Base-by-base conservation (phyloP, 1,140 invertebrate genomes). In the Drosophila ficusphila region DNA sequence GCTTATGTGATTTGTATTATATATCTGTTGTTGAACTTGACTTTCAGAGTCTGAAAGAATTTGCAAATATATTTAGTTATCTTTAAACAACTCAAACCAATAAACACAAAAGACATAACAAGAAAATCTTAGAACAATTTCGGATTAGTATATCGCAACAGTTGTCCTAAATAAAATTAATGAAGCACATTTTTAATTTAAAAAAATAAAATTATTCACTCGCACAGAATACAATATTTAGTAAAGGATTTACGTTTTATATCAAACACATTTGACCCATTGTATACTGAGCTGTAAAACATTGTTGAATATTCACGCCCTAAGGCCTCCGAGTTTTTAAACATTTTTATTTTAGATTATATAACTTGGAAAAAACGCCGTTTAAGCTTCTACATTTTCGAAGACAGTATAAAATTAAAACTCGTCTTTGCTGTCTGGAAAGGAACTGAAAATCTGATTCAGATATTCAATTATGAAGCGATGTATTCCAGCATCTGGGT, bases 21-120 rank as follows among this genome's bases (percentile, higher is more conserved):
- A 79, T 47, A 72, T 53, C 39, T 76, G 75, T 8, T 69, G 62
- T 33, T 72, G 16, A 29, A 65, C 23, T 49, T 75, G 61, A 29
- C 51, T 76, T 9, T 81, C 74, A 2, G 81, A 27, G 53, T 76
- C 81, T 86, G 49, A 57, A 74, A 78, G 5, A 31, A 41, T 25
- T 34, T 3, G 0, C 4, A 41, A 21, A 41, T n/a, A n/a, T n/a
- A n/a, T n/a, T n/a, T n/a, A n/a, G n/a, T n/a, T n/a, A n/a, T n/a
- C n/a, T n/a, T n/a, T n/a, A n/a, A n/a, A n/a, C n/a, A n/a, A n/a
- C n/a, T n/a, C n/a, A n/a, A n/a, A n/a, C n/a, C n/a, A n/a, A n/a
- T n/a, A n/a, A n/a, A n/a, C n/a, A n/a, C n/a, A n/a, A n/a, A n/a
- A n/a, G n/a, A n/a, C n/a, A n/a, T n/a, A n/a, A n/a, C n/a, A n/a